A percentile compares a stretch with the other conserved stretches of the same genome.
phyloP scores from a whole-genome alignment of 2,113 vertebrate species.

The Gnathonemus echidnorhynchus region DNA sequence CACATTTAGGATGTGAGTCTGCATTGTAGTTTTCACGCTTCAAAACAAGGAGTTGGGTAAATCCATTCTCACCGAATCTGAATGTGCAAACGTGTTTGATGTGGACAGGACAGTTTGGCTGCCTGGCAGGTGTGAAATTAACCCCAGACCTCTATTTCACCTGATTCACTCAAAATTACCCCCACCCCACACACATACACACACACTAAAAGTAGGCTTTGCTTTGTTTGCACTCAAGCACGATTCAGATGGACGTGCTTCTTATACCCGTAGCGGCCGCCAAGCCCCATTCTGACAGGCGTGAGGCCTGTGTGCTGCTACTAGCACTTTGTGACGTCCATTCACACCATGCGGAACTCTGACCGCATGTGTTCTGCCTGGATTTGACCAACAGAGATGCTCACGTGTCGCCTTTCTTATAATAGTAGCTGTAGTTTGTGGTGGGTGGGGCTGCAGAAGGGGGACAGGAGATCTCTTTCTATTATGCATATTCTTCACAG shows the following conservation, averaged over 20 bases:
- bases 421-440: slow-evolving; percentile 37
- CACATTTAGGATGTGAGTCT: neutral
- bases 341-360: slow-evolving; percentile 68
- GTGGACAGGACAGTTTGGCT: neutral
- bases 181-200: neutral
- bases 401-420: slow-evolving; percentile 60
- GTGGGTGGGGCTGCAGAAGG: slow-evolving; percentile 33
- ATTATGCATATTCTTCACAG: slow-evolving; percentile 48
- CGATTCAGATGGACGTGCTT: slow-evolving; percentile 26
- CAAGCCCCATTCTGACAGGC: slow-evolving; percentile 54
- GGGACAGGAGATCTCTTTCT: slow-evolving; percentile 26
- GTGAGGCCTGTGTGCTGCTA: slow-evolving; percentile 77
- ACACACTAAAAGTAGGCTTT: slow-evolving; percentile 33
- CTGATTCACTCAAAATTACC: slow-evolving; percentile 30
- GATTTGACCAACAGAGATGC: slow-evolving; percentile 65
- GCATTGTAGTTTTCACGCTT: neutral
- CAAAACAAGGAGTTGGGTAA: neutral
- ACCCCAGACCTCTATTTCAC: neutral
- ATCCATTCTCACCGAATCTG: neutral
- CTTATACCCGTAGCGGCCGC: slow-evolving; percentile 42
- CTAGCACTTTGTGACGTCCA: slow-evolving; percentile 62
- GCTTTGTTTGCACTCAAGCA: slow-evolving; percentile 33
- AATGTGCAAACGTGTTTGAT: neutral
- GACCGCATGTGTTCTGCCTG: slow-evolving; percentile 49
- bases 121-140: neutral